Conservation (phyloP, 2,113 vertebrate species). For the Vicugna pacos region DNA sequence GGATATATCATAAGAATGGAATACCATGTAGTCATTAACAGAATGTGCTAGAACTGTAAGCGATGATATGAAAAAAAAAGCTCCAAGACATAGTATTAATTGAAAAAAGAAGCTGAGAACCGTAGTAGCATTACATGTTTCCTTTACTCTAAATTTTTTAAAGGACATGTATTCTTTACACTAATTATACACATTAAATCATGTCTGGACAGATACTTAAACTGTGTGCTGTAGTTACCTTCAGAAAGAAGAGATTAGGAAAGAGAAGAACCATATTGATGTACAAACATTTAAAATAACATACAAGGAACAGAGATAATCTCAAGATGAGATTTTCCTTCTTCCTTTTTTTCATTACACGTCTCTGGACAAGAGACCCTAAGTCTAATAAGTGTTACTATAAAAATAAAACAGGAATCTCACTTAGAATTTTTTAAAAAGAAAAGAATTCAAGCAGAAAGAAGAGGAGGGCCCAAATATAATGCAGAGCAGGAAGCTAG, state of each 20-base stretch:
- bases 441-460: slow-evolving; percentile 16
- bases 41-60: not conserved
- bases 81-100: slow-evolving; percentile 2
- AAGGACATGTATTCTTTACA: not conserved
- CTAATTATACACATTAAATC: not conserved
- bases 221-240: not conserved
- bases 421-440: not conserved
- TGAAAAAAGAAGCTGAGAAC: not conserved
- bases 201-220: not conserved
- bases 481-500: not conserved
- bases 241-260: slow-evolving; percentile 31
- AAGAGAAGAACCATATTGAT: not conserved
- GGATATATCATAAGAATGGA: not conserved
- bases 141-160: slow-evolving; percentile 28
- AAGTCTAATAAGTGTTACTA: slow-evolving; percentile 2
- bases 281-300: not conserved
- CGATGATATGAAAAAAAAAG: not conserved
- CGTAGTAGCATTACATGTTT: not conserved
- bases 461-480: not conserved
- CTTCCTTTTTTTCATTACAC: not conserved
- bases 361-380: slow-evolving; percentile 2
- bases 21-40: not conserved
- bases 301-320: not conserved
- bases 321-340: not conserved
- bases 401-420: not conserved